Conservation (phyloP, 92 coral and sea anemone species). For the Palythoa grandiflora region DNA sequence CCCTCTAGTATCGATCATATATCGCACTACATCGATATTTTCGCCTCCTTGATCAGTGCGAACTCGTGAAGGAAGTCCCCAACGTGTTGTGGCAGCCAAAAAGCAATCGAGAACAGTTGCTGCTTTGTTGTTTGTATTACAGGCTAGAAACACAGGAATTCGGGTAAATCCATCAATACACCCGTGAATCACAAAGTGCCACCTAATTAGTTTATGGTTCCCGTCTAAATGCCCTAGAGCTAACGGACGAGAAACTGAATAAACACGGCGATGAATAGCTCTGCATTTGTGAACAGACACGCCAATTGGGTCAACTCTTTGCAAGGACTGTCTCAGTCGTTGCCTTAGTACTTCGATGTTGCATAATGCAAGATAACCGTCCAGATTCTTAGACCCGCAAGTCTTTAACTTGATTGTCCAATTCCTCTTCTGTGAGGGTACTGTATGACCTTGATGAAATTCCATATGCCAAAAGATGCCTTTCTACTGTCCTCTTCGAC, state of each 20-base stretch:
- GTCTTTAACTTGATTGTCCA: neutral
- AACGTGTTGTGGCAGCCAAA: neutral
- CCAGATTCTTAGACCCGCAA: neutral
- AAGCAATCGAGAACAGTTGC: neutral
- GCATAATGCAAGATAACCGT: neutral
- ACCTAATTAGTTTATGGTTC: neutral
- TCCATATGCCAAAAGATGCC: neutral
- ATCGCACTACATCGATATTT: conserved; percentile 47
- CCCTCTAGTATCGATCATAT: conserved; percentile 56
- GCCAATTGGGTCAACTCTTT: neutral
- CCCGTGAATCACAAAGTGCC: neutral
- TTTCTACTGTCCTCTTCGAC: neutral
- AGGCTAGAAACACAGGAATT: neutral
- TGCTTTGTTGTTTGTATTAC: neutral
- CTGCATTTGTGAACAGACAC: neutral
- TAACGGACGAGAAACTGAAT: neutral
- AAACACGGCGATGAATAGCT: neutral
- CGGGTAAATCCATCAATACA: neutral
- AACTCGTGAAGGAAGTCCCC: neutral
- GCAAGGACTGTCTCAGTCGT: conserved; percentile 4
- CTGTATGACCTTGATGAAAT: neutral
- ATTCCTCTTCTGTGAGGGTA: neutral
- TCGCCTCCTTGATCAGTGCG: neutral
- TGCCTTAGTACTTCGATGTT: neutral
- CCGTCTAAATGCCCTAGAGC: neutral